These are phyloP conservation scores for Craseonycteris thonglongyai DNA, from an alignment of 2,113 vertebrate species.

Conservation along the genomic window DNA sequence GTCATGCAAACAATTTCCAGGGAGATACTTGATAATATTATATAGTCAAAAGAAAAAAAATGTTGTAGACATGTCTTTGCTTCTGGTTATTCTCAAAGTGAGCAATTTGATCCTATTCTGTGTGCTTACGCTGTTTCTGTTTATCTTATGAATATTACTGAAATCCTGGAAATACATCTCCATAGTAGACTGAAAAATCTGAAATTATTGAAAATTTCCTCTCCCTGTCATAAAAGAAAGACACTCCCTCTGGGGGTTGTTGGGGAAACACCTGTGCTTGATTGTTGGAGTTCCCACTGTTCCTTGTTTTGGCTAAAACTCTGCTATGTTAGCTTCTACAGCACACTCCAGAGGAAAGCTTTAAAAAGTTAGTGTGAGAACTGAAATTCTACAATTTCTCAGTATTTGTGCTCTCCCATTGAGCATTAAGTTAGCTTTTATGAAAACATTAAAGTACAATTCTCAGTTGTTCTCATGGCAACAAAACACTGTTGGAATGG, in stretches of 20 bases:
- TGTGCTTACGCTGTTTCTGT: background rate
- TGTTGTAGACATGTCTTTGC: background rate
- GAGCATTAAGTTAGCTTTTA: conserved; percentile 7
- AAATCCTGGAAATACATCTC: background rate
- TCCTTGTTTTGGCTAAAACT: conserved; percentile 35
- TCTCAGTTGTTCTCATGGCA: background rate
- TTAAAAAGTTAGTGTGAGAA: conserved; percentile 53
- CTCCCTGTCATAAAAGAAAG: background rate
- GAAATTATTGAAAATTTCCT: background rate
- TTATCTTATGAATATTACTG: background rate
- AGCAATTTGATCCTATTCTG: conserved; percentile 18
- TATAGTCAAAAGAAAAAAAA: background rate
- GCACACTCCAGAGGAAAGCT: conserved; percentile 19
- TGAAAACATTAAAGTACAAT: conserved; percentile 13
- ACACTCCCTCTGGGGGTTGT: rapidly evolving
- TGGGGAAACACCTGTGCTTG: background rate
- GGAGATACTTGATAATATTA: background rate
- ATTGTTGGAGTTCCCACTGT: background rate
- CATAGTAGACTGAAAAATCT: background rate
- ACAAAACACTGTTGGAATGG: background rate
- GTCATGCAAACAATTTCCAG: background rate
- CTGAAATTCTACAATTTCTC: conserved; percentile 14
- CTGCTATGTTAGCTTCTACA: conserved; percentile 42
- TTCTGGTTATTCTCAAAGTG: background rate
- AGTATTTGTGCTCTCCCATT: conserved; percentile 1